These are phyloP conservation scores for Leucopsar rothschildi DNA, from an alignment of 2,113 vertebrate genomes.

Conservation along the genomic window DNA sequence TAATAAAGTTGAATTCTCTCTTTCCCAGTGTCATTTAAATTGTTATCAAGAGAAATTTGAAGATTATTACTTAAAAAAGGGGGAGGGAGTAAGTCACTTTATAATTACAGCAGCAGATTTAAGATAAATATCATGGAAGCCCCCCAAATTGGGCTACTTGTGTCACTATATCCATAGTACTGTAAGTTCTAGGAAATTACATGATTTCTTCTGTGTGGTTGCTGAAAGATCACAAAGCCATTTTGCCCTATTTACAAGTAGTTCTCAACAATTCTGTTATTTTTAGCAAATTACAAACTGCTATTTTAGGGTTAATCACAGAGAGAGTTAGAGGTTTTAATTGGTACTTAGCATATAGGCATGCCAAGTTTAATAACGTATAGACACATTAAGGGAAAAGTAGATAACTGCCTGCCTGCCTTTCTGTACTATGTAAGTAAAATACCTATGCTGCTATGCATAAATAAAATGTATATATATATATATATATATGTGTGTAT, in stretches of 20 bases:
- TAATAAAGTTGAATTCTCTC: background rate
- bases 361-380: background rate
- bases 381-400: background rate
- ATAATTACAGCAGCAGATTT: slow-evolving; percentile 1
- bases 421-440: background rate
- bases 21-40: background rate
- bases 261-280: background rate
- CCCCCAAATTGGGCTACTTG: background rate
- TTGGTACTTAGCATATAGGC: slow-evolving; percentile 8
- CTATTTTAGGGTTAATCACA: slow-evolving; percentile 65
- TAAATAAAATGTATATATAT: background rate
- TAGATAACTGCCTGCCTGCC: background rate
- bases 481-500: background rate
- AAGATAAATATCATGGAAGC: background rate
- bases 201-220: background rate
- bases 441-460: background rate
- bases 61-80: background rate
- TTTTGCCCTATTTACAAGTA: slow-evolving; percentile 7
- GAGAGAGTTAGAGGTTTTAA: background rate
- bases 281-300: background rate
- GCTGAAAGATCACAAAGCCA: background rate
- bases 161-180: background rate
- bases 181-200: slow-evolving; percentile 56
- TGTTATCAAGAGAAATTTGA: background rate
- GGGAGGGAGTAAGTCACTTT: background rate